A percentile compares a stretch with the other conserved stretches of the same genome.
phyloP scores from a whole-genome alignment of 1,140 invertebrate genomes.

The Megathymus violae region DNA sequence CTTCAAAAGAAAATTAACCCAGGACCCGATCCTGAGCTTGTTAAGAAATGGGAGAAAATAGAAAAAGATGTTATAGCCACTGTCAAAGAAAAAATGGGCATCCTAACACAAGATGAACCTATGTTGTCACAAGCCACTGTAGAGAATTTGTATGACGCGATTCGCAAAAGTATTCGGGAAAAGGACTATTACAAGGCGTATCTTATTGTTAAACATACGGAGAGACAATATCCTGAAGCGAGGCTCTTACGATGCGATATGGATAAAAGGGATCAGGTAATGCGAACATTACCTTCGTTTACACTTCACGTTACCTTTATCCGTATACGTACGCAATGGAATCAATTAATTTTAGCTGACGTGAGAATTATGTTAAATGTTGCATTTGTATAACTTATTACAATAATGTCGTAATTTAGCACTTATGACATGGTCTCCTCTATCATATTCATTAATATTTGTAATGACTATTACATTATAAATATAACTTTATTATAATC shows the following conservation, averaged over 20 bases:
- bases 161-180: constrained; percentile 64
- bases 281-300: too few species aligned
- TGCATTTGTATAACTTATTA: too few species aligned
- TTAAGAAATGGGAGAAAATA: constrained; percentile 77
- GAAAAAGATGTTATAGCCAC: constrained; percentile 63
- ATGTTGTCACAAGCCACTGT: constrained; percentile 71
- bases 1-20: constrained; percentile 83
- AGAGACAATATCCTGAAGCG: constrained; percentile 76
- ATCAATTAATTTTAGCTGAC: too few species aligned
- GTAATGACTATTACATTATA: too few species aligned
- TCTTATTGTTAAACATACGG: constrained; percentile 75
- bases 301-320: too few species aligned
- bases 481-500: too few species aligned
- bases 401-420: too few species aligned
- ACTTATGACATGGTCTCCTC: too few species aligned
- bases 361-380: too few species aligned
- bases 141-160: constrained; percentile 74
- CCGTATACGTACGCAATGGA: too few species aligned
- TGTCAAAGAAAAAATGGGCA: constrained; percentile 74
- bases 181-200: constrained; percentile 79
- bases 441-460: too few species aligned
- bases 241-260: constrained; percentile 76
- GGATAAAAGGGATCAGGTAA: constrained; percentile 80
- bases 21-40: constrained; percentile 65
- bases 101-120: constrained; percentile 75